These are phyloP conservation scores for Cylindroiulus punctatus DNA, from an alignment of 2,888 invertebrate genomes.

Conservation along the genomic window DNA sequence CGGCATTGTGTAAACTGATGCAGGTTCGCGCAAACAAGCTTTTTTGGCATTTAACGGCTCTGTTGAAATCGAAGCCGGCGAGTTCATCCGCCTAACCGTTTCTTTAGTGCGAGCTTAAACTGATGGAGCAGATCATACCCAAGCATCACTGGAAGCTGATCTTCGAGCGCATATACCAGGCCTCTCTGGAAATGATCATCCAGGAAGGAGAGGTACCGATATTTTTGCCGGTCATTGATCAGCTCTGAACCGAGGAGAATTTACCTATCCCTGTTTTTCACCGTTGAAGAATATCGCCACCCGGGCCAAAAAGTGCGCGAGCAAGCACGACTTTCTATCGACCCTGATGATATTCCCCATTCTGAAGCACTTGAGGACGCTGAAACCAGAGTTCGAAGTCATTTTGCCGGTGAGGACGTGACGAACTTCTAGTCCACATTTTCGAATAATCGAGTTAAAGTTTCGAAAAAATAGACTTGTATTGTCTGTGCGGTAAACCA, in stretches of 20 bases:
- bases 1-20: conserved; percentile 84
- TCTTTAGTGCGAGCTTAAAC: conserved; percentile 77
- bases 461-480: too few relatives aligned
- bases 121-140: conserved; percentile 86
- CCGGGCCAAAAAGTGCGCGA: conserved; percentile 79
- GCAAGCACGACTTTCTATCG: conserved; percentile 80
- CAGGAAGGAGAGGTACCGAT: conserved; percentile 80
- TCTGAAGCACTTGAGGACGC: conserved; percentile 77
- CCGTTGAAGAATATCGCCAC: conserved; percentile 75
- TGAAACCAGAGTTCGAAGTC: conserved; percentile 83
- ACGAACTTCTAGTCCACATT: too few relatives aligned
- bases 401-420: conserved; percentile 72
- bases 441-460: too few relatives aligned
- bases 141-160: conserved; percentile 82
- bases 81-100: neutral
- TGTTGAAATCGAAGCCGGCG: too few relatives aligned
- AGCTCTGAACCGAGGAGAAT: neutral
- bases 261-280: neutral
- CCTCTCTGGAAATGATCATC: conserved; percentile 84
- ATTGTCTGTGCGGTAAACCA: too few relatives aligned
- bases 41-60: too few relatives aligned
- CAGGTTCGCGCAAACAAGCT: conserved; percentile 67
- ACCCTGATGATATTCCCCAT: conserved; percentile 85
- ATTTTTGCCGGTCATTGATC: neutral
- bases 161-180: conserved; percentile 83